Evolutionary conservation across 2,888 invertebrate genomes (phyloP), one percentile per base, ranked within the genome.

Genomic region (Micropterix aruncella): DNA sequence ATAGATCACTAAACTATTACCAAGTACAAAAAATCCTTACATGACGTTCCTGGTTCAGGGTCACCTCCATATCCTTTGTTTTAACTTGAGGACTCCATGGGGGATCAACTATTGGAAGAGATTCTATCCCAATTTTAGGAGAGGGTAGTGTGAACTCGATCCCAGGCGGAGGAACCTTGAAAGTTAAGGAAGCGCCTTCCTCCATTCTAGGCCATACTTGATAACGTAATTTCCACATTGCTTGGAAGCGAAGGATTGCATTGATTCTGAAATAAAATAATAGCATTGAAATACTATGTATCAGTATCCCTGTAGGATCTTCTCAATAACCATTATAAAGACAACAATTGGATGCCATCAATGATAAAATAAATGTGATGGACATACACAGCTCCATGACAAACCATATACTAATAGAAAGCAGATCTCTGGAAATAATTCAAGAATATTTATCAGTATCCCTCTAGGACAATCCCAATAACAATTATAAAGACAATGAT

Each of bases 121-220:
- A 88, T 63, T 93, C 95, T 37, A 95, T 88, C 2, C 99, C 99
- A 52, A 99, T 96, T 61, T 97, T 95, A 0, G 99, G 99, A 0
- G 97, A 99, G 0, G 99, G 99, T 42, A 99, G 68, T 0, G 99
- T 99, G 60, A 99, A 99, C 60, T 99, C 99, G 48, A 99, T 99
- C 16, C 94, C 93, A 0, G 99, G 99, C 0, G 99, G 99, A 1
- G 97, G 96, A 2, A 99, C 95, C 72, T 97, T 99, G 62, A 99
- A 97, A 0, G 89, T 83, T 47, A 89, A 66, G 46, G 95, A 93
- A 0, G 97, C 97, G 4, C 90, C 88, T 57, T 97, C 97, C 62
- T 99, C 99, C 96, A 99, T 95, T 46, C 97, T 78, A 1, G 96
- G 93, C 99, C 99, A 99, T 1, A 95, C 94, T 73, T 99, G 99